Evolutionary conservation across 1,140 invertebrate species (phyloP), one percentile per base, ranked within the genome.

Genomic region (Drosophila watanabei): DNA sequence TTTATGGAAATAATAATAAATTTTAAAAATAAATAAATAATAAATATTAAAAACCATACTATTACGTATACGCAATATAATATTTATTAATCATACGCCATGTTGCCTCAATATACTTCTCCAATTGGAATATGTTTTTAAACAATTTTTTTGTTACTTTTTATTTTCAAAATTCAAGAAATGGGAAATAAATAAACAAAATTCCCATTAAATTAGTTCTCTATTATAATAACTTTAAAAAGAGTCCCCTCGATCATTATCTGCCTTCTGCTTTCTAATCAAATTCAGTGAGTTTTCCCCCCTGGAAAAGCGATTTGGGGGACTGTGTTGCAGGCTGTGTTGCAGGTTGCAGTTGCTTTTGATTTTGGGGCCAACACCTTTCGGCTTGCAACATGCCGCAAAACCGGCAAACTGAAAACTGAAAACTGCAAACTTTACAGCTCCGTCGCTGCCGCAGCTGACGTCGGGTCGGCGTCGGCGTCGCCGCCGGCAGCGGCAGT

Each of bases 401-500:
- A 57, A 75, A 63, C 75, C 78, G 64, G 54, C 65, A 84, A 76
- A 73, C 30, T 43, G 20, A 62, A 84, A 76, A 70, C 37, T 43
- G 24, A 82, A 87, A 84, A 71, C 81, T 88, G 49, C 46, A 72
- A 73, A 60, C 68, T 71, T 71, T 57, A 71, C 68, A 71, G 64
- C 16, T 35, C 18, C 37, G 32, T 24, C 68, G 46, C 54, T 46
- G 75, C 9, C 37, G 14, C 28, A 18, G 72, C 32, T 30, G 24
- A 13, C 64, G 45, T 13, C n/a, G 35, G 10, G 37, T 24, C 28
- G 33, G 4, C 9, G 28, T 41, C 16, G 45, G 33, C 28, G 28
- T 18, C 11, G 20, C 28, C 56, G 24, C 30, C 8, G 49, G 32
- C 65, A 28, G 48, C 1, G 24, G 24, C 24, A 24, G 24, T 2